A percentile compares a stretch with the other conserved stretches of the same genome.
phyloP scores from a whole-genome alignment of 2,113 vertebrate genomes.

The Nannospalax galili region DNA sequence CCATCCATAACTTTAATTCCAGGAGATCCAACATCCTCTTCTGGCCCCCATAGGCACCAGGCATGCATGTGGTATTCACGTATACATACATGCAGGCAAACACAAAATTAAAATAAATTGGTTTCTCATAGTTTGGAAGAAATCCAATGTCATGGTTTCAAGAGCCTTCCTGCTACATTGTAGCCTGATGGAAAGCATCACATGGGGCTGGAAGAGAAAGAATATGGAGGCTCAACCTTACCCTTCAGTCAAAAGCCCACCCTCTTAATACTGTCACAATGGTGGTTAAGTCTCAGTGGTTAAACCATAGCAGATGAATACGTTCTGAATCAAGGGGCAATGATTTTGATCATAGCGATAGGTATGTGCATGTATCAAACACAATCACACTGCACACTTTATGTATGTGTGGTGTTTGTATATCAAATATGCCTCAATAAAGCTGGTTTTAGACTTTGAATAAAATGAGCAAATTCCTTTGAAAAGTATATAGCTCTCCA shows the following conservation, averaged over 20 bases:
- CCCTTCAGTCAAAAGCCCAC: too few species aligned
- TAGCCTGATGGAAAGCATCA: background rate
- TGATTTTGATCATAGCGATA: background rate
- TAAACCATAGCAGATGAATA: background rate
- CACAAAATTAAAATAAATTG: background rate
- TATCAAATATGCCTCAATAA: background rate
- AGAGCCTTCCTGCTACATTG: background rate
- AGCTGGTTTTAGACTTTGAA: background rate
- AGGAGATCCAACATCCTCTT: background rate
- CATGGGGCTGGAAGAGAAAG: background rate
- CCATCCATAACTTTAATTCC: background rate
- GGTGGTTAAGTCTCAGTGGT: background rate
- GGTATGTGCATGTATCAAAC: background rate
- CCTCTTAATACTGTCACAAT: background rate
- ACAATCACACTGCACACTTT: background rate
- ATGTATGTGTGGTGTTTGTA: background rate
- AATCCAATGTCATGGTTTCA: background rate
- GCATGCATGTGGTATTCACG: background rate
- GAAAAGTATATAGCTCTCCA: background rate
- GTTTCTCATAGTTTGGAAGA: background rate
- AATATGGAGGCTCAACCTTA: background rate
- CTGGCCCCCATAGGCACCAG: too few species aligned
- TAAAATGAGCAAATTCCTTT: slow-evolving; percentile 19
- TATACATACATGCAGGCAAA: background rate
- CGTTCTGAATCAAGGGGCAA: background rate